Base-by-base conservation (phyloP, 2,113 vertebrate genomes). In the Trachemys scripta region DNA sequence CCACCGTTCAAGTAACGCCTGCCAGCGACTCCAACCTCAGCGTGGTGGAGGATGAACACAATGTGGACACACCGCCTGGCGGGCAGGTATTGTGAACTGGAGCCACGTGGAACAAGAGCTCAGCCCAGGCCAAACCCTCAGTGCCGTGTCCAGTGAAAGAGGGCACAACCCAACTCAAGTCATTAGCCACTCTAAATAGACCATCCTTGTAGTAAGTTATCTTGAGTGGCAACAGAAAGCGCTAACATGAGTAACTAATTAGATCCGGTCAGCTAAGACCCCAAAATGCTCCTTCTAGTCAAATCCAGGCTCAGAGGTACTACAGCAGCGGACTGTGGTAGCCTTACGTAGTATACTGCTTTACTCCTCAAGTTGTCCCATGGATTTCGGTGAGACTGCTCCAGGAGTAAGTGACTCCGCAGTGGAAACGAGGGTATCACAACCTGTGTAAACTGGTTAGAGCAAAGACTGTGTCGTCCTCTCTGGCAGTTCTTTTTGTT, bases 71-170 rank as follows among this genome's bases (percentile, higher is more conserved):
- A 38, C 24, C 94, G 0, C 95, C 97, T 12, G 97, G 95, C 10
- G 83, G 94, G 69, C 96, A 98, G 98, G 98, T 98, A 97, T 5
- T 35, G 27, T 45, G 85, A 75, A 53, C 5, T 16, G 82, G 8
- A 9, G 76, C 25, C 38, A 50, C 0, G 16, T 17, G 49, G 80
- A 89, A 4, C 6, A 10, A 31, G n/a, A 0, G 6, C 78, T 62
- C 75, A 8, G 35, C 25, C 69, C 62, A 51, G 49, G 42, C 53
- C 29, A 50, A 84, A n/a, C 19, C 57, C 45, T 22, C 29, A 62
- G 57, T 25, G 42, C 38, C 16, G 24, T 38, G 69, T 42, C 22
- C 31, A 49, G 16, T 62, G 10, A 79, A 75, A 5, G 10, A 88
- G 78, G 31, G 93, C 53, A 62, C 87, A 86, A 4, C 16, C 31